These are phyloP conservation scores for Rhinopomastus cyanomelas DNA, from an alignment of 2,113 vertebrate genomes.

Conservation along the genomic window DNA sequence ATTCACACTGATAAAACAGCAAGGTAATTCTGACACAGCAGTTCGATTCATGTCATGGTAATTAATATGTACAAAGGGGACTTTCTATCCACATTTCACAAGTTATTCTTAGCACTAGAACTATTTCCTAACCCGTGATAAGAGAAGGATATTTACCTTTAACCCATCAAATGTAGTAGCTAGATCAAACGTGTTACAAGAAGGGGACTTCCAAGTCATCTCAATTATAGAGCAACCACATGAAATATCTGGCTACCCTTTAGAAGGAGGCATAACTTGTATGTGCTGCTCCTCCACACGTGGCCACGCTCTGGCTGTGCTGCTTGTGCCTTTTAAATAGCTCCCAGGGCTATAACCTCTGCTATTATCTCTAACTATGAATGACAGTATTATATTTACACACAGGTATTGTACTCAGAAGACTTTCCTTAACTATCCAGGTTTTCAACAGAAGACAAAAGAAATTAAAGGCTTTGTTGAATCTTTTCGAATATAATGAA, in stretches of 20 bases:
- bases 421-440: neutral
- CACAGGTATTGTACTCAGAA: neutral
- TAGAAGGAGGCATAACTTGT: slow-evolving; percentile 27
- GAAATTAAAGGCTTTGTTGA: slow-evolving; percentile 7
- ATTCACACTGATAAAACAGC: neutral
- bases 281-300: slow-evolving; percentile 4
- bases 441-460: slow-evolving; percentile 16
- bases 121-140: neutral
- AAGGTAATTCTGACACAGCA: slow-evolving; percentile 17
- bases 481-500: neutral
- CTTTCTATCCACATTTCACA: slow-evolving; percentile 6
- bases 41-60: slow-evolving; percentile 22
- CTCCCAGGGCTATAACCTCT: slow-evolving; percentile 1
- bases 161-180: slow-evolving; percentile 20
- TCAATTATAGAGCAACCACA: slow-evolving; percentile 46
- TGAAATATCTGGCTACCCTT: slow-evolving; percentile 46
- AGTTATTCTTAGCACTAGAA: slow-evolving; percentile 58
- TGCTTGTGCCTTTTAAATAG: slow-evolving; percentile 55
- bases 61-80: slow-evolving; percentile 27
- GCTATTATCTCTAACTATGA: neutral
- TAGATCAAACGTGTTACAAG: slow-evolving; percentile 9
- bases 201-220: slow-evolving; percentile 44
- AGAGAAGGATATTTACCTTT: slow-evolving; percentile 12
- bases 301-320: neutral
- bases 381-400: neutral